phyloP scores from a whole-genome alignment of 2,797 vertebrate species.

The Nothura maculosa region DNA sequence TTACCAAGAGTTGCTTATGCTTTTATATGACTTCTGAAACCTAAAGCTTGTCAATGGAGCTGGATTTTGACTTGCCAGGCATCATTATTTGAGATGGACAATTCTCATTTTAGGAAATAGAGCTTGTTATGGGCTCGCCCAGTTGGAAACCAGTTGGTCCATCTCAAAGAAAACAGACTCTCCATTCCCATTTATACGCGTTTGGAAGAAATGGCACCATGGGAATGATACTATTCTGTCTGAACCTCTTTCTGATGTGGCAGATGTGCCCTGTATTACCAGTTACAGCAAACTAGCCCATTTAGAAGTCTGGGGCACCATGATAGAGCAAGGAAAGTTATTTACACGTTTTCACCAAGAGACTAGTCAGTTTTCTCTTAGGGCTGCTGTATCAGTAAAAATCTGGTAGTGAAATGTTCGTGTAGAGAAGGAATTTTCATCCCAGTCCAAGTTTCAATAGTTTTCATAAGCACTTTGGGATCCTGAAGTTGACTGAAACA shows the following conservation, averaged over 20 bases:
- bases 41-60: background rate
- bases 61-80: background rate
- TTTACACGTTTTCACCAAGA: background rate
- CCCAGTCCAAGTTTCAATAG: background rate
- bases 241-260: background rate
- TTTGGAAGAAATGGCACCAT: fast-evolving
- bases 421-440: background rate
- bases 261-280: background rate
- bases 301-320: background rate
- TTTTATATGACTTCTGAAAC: background rate
- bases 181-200: background rate
- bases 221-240: background rate
- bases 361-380: background rate
- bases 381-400: background rate
- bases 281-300: background rate
- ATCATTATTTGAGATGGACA: background rate
- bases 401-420: background rate
- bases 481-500: background rate
- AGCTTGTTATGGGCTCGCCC: background rate
- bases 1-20: background rate
- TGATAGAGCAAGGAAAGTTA: background rate
- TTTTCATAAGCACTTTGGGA: background rate
- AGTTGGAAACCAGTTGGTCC: background rate
- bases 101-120: background rate
- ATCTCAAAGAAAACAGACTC: background rate